Percentiles rank a stretch among this genome's conserved stretches.
Conservation (phyloP, 2,113 vertebrate genomes). For the Cyphomyrus plagiostoma region DNA sequence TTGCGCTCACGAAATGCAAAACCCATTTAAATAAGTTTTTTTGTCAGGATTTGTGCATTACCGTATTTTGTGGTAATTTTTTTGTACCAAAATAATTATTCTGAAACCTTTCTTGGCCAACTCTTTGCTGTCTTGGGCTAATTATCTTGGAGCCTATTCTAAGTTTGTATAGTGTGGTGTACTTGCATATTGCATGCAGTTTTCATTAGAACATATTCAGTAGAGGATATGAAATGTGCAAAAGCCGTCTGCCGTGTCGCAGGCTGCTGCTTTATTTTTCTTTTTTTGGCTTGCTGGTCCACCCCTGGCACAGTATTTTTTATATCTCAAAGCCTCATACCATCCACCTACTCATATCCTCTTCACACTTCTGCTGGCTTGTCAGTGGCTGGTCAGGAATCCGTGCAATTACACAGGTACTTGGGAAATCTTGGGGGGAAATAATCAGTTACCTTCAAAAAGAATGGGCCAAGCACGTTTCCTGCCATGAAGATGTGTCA, state of each 20-base stretch:
- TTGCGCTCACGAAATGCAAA: not conserved
- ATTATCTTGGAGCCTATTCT: not conserved
- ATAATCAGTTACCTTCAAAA: not conserved
- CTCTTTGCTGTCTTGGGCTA: not conserved
- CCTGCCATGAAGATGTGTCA: not conserved
- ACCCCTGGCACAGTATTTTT: not conserved
- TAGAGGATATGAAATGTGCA: not conserved
- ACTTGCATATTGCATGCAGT: constrained; percentile 5
- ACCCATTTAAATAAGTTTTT: not conserved
- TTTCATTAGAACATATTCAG: not conserved
- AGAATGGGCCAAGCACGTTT: not conserved
- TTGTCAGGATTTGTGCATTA: not conserved
- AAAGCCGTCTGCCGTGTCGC: not conserved
- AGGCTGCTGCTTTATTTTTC: not conserved
- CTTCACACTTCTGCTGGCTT: not conserved
- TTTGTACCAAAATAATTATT: not conserved
- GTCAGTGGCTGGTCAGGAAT: constrained; percentile 4
- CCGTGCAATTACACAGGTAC: not conserved
- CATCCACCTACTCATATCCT: not conserved
- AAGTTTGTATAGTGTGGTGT: not conserved
- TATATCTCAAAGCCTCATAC: not conserved
- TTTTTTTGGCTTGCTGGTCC: not conserved
- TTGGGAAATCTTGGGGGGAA: not conserved
- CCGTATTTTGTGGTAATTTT: not conserved
- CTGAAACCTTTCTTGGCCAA: not conserved